Evolutionary conservation across 2,113 vertebrate genomes (phyloP), one percentile per base, ranked within the genome.

Genomic region (Dasyurus viverrinus): DNA sequence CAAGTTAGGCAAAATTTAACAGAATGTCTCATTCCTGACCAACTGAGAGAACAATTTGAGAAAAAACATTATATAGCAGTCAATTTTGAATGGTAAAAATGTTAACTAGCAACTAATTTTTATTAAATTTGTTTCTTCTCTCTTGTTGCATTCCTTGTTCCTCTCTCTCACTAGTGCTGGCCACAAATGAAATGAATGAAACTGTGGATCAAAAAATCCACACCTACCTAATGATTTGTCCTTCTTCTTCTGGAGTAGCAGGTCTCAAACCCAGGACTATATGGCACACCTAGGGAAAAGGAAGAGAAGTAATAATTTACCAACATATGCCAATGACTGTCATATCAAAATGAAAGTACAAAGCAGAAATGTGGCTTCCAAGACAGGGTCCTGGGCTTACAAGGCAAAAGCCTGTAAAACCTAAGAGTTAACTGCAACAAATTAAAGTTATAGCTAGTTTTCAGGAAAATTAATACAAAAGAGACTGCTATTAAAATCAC

Each of bases 251-350:
- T 22, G 99, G 99, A 92, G 99, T 99, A 91, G 99, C 99, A 96
- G 99, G 99, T 96, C 99, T 98, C 92, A 99, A 98, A 12, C 99
- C 99, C 97, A 99, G 93, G 94, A 99, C 99, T 93, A 99, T 99
- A 97, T 99, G 99, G 96, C 99, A 99, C n/a, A 99, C 99, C 99
- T 99, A 97, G 11, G 94, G 36, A 60, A 91, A 92, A 95, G 91
- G 91, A 97, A 91, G 42, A 47, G 42, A 89, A 92, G 48, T 1
- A 0, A 46, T 96, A 68, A 24, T 91, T 92, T 92, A 93, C 3
- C 52, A 93, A 92, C 5, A 95, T n/a, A 6, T 90, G 48, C 19
- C 89, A 96, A 90, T 42, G 19, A 55, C 2, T 50, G 48, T 2
- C 76, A 8, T 57, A 0, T 9, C 8, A 55, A 96, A 92, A 57